Conservation (phyloP, 1,140 invertebrate genomes). For the Periplaneta americana region DNA sequence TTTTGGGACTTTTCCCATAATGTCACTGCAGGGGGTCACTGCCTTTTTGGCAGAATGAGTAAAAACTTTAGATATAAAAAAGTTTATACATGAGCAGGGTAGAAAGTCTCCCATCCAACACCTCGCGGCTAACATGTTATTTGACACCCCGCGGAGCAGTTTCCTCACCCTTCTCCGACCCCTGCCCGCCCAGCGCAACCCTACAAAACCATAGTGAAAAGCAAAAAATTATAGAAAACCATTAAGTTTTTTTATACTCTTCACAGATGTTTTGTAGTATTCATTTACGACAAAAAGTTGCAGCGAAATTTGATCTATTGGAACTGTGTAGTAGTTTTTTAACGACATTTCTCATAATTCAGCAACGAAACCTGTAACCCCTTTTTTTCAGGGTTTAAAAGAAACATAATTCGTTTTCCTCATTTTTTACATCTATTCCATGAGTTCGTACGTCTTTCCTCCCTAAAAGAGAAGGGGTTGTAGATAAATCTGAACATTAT, state of each 20-base stretch:
- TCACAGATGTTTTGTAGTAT: background rate
- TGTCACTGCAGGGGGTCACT: background rate
- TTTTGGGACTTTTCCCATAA: background rate
- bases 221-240: background rate
- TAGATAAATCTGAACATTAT: background rate
- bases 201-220: background rate
- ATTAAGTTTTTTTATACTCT: background rate
- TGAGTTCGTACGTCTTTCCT: background rate
- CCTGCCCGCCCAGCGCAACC: background rate
- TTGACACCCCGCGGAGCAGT: background rate
- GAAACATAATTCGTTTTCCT: background rate
- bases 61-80: background rate
- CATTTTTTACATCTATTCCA: background rate
- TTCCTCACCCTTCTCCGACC: background rate
- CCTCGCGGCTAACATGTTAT: background rate
- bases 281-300: background rate
- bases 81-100: background rate
- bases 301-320: background rate
- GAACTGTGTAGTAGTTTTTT: background rate
- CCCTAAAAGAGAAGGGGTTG: background rate
- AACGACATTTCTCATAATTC: background rate
- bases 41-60: background rate
- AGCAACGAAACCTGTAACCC: background rate
- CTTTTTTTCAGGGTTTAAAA: background rate
- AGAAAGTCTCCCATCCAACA: background rate